Conservation (phyloP, 1,140 invertebrate species). For the Carposina sasakii region DNA sequence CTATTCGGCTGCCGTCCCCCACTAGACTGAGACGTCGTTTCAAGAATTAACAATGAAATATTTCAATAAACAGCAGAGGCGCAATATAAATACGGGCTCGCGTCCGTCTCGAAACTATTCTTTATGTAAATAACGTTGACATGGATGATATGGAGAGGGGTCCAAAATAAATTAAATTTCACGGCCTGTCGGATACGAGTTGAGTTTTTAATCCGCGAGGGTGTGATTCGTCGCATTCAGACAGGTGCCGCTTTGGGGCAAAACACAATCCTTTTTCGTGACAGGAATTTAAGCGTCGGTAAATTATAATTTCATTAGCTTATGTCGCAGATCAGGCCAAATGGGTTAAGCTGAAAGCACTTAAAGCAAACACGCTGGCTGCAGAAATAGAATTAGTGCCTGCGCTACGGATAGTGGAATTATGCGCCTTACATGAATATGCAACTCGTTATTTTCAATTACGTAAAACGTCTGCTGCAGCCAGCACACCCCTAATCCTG, state of each 20-base stretch:
- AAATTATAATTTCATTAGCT: slow-evolving; percentile 36
- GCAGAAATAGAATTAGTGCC: slow-evolving; percentile 47
- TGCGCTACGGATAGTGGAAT: slow-evolving; percentile 29
- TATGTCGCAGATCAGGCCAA: slow-evolving; percentile 3
- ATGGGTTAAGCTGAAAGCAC: slow-evolving; percentile 24
- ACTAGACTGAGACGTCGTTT: slow-evolving; percentile 43
- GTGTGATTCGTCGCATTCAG: slow-evolving; percentile 36
- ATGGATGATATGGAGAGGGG: slow-evolving; percentile 52
- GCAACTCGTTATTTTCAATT: slow-evolving; percentile 57
- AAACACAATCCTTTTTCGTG: slow-evolving; percentile 34
- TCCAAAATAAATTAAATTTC: slow-evolving; percentile 68
- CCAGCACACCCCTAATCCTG: slow-evolving; percentile 10
- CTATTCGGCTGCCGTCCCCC: slow-evolving; percentile 41
- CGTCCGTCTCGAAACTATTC: slow-evolving; percentile 59
- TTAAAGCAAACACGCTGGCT: slow-evolving; percentile 25
- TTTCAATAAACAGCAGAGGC: slow-evolving; percentile 60
- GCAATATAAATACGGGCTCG: slow-evolving; percentile 59
- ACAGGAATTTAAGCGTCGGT: slow-evolving; percentile 35
- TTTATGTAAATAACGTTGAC: slow-evolving; percentile 61
- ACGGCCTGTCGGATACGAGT: slow-evolving; percentile 36
- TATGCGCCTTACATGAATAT: slow-evolving; percentile 46
- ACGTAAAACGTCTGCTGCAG: slow-evolving; percentile 29
- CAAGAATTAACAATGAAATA: slow-evolving; percentile 68
- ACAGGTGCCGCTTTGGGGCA: slow-evolving; percentile 31
- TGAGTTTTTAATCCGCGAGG: slow-evolving; percentile 47